These are phyloP conservation scores for Nesidiocoris tenuis DNA, from an alignment of 2,888 invertebrate genomes.

Conservation along the genomic window DNA sequence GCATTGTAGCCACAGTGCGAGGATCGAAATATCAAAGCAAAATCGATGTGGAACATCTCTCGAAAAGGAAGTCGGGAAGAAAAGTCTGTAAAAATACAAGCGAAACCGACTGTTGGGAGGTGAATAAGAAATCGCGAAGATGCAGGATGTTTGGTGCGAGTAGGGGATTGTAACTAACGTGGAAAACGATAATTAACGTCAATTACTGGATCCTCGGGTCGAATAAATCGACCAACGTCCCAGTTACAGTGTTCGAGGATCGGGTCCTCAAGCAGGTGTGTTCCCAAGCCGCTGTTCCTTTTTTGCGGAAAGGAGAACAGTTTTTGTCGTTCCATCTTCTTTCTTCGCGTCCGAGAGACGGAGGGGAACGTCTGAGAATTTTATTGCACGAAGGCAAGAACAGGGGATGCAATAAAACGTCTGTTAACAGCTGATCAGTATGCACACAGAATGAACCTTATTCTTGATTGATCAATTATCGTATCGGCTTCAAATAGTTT, in stretches of 20 bases:
- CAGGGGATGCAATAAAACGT: constrained; percentile 24
- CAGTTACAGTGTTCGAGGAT: constrained; percentile 6
- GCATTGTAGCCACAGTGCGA: too few relatives aligned
- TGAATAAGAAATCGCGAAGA: not conserved
- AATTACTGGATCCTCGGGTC: constrained; percentile 20
- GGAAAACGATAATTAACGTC: constrained; percentile 40
- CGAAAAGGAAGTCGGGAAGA: too few relatives aligned
- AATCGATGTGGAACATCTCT: too few relatives aligned
- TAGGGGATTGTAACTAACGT: constrained; percentile 36
- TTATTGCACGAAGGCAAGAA: not conserved
- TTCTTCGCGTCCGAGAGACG: constrained; percentile 2
- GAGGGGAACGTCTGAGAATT: not conserved
- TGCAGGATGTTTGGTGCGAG: not conserved
- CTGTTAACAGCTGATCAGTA: constrained; percentile 33
- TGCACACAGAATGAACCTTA: constrained; percentile 13
- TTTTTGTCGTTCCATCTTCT: not conserved
- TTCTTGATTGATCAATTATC: constrained; percentile 1
- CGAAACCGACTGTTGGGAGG: not conserved
- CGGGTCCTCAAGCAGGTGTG: not conserved
- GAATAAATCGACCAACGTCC: constrained; percentile 41
- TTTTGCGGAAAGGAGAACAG: not conserved
- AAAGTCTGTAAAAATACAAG: not conserved
- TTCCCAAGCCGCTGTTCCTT: not conserved
- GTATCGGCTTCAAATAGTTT: not conserved
- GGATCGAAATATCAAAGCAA: too few relatives aligned